Percentiles rank a stretch among this genome's conserved stretches.
These are phyloP conservation scores for Pteropus rufus DNA, from an alignment of 2,797 vertebrate genomes.

Conservation along the genomic window DNA sequence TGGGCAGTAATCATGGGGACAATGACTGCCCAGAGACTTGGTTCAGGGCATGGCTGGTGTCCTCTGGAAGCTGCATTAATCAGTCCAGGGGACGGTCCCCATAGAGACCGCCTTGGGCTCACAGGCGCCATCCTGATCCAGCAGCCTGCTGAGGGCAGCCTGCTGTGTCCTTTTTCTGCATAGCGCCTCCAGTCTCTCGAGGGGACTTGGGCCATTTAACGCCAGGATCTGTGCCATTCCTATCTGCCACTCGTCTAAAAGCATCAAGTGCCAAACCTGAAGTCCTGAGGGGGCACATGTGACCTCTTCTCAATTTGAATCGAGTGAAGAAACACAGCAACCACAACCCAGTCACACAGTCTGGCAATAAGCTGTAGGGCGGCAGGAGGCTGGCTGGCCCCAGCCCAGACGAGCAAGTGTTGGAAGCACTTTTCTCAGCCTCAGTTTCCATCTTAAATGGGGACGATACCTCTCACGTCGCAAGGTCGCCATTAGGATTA, in stretches of 20 bases:
- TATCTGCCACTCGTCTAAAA: neutral
- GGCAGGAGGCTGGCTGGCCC: neutral
- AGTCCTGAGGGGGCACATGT: neutral
- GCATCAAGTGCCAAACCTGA: neutral
- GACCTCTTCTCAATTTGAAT: neutral
- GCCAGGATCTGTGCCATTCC: neutral
- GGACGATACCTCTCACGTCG: neutral
- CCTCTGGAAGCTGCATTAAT: neutral
- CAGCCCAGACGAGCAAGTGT: accelerated
- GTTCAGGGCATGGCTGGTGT: neutral
- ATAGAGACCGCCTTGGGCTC: neutral
- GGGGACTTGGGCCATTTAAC: neutral
- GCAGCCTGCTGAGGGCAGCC: neutral
- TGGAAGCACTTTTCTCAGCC: neutral
- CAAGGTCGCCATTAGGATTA: neutral
- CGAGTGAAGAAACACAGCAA: neutral
- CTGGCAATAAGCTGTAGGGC: neutral
- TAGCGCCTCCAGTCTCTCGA: neutral
- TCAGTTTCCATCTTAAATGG: neutral
- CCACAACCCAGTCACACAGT: neutral
- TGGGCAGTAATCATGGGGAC: neutral
- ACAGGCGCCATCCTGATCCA: neutral
- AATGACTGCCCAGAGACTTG: no score
- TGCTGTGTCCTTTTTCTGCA: neutral
- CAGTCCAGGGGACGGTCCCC: neutral